Base-by-base conservation (phyloP, 1,140 invertebrate species). In the Drosophila sp. region DNA sequence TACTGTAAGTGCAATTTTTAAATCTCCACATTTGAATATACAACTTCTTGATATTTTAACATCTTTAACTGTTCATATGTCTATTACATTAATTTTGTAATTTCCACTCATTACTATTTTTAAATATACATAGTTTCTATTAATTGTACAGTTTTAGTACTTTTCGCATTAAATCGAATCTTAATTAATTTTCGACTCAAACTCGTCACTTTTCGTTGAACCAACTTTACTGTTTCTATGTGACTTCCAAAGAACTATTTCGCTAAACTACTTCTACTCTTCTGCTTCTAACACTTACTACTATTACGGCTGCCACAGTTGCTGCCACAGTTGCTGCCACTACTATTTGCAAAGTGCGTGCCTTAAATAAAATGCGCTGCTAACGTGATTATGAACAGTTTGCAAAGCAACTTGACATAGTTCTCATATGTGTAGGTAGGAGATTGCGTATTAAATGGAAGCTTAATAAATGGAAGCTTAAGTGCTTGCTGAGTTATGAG, bases 401-500 rank as follows among this genome's bases (percentile, higher is more conserved):
- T 27, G 3, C 27, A 13, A 7, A 25, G 46, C 29, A 32, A n/a
- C n/a, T n/a, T n/a, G n/a, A n/a, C n/a, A n/a, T n/a, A n/a, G n/a
- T n/a, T n/a, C n/a, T n/a, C n/a, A 32, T 21, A 50, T 32, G 8
- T n/a, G 32, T 4, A 29, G n/a, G 1, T 8, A 50, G 25, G 25
- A 14, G 25, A 13, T 27, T 29, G 46, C 14, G 32, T 8, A 53
- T 34, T 53, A 53, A 53, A 36, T 53, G 36, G 50, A 9, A 21
- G 50, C 50, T 53, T 34, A 34, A 36, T 18, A 53, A 53, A n/a
- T n/a, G n/a, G n/a, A n/a, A n/a, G n/a, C 14, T 18, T 13, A 4
- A 7, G 11, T 16, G n/a, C 7, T 16, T 36, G 46, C 11, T n/a
- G 38, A 25, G n/a, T 56, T 41, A 56, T 41, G 53, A 56, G 53